Conservation (phyloP, 2,797 vertebrate genomes). For the Neosalanx taihuensis region DNA sequence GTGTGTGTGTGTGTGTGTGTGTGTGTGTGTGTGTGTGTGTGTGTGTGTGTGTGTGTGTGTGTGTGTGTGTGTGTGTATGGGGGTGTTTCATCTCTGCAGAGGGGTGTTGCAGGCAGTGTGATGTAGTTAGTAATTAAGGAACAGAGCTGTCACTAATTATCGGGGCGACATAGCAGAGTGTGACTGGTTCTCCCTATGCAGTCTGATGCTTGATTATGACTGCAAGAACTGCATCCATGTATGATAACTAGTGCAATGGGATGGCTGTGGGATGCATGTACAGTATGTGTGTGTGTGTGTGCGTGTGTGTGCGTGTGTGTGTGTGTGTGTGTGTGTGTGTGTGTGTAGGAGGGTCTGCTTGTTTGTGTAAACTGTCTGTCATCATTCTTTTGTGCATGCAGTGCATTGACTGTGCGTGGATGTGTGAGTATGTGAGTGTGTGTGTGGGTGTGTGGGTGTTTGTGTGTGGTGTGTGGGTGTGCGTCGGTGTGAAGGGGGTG, state of each 20-base stretch:
- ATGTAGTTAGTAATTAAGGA: background rate
- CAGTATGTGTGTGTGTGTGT: constrained; percentile 10
- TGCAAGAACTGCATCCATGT: background rate
- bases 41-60: no score
- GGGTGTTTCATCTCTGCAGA: background rate
- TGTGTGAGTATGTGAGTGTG: constrained; percentile 16
- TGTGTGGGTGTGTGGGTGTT: background rate
- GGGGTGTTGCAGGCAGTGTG: background rate
- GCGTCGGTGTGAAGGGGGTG: background rate
- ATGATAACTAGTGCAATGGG: constrained; percentile 4
- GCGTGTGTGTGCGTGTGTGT: constrained; percentile 2
- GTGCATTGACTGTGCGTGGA: no score
- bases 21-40: no score
- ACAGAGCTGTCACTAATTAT: background rate
- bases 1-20: background rate
- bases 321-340: background rate
- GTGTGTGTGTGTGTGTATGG: no score
- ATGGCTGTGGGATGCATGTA: background rate
- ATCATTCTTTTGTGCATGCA: no score
- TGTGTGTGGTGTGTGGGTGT: background rate
- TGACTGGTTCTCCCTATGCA: background rate
- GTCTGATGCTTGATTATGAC: background rate
- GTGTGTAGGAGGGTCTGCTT: background rate
- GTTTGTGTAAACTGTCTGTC: no score
- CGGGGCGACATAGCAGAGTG: background rate